Percentiles rank a stretch among this genome's conserved stretches.
Conservation (phyloP, 2,888 invertebrate genomes). For the Tuta absoluta region DNA sequence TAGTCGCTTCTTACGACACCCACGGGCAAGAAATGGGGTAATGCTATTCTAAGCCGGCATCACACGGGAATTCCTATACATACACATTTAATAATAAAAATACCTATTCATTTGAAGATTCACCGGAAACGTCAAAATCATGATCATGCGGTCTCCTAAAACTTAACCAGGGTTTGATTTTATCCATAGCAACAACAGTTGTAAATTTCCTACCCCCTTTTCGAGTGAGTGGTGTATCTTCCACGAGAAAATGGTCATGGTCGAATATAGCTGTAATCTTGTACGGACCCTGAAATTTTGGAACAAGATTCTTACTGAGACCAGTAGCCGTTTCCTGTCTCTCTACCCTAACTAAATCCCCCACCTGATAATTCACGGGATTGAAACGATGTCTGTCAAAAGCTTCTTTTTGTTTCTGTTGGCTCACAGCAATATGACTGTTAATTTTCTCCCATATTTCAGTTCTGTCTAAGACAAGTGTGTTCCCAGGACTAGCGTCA, state of each 20-base stretch:
- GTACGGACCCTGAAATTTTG: slow-evolving; percentile 23
- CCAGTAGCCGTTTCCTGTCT: slow-evolving; percentile 21
- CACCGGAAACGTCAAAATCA: slow-evolving; percentile 9
- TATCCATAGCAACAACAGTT: slow-evolving; percentile 17
- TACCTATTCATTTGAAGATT: slow-evolving; percentile 7
- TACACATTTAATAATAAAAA: too few relatives aligned
- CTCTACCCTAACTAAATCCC: slow-evolving; percentile 29
- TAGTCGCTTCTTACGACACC: too few relatives aligned
- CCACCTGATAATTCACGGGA: slow-evolving; percentile 22
- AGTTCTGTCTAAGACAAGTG: neutral
- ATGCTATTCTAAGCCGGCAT: too few relatives aligned
- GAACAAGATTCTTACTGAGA: slow-evolving; percentile 21
- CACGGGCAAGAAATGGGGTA: too few relatives aligned
- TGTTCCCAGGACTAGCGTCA: neutral
- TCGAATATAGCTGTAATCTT: neutral
- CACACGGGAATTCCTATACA: too few relatives aligned
- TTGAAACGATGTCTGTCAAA: slow-evolving; percentile 23
- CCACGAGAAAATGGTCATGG: slow-evolving; percentile 1
- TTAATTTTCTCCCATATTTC: slow-evolving; percentile 10
- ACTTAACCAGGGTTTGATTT: slow-evolving; percentile 27
- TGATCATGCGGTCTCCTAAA: slow-evolving; percentile 24
- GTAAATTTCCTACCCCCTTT: slow-evolving; percentile 2
- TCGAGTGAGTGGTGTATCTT: slow-evolving; percentile 9
- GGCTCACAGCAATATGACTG: neutral
- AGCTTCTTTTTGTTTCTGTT: slow-evolving; percentile 25